A percentile compares a stretch with the other conserved stretches of the same genome.
phyloP scores from a whole-genome alignment of 2,113 vertebrate species.

The Coptodon rendalli region DNA sequence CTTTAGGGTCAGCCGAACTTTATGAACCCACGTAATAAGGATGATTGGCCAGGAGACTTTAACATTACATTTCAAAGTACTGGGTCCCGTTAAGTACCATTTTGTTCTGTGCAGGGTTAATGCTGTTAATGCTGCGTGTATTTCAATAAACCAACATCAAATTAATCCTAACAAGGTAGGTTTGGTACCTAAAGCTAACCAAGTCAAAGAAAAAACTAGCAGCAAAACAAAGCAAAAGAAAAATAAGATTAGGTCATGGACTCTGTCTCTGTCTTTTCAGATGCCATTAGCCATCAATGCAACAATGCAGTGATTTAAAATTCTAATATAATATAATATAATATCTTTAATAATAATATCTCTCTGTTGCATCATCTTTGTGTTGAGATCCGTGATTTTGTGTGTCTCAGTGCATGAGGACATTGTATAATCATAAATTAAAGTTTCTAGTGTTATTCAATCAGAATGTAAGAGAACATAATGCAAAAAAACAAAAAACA shows the following conservation, averaged over 20 bases:
- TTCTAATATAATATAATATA: no score
- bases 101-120: not conserved
- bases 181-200: not conserved
- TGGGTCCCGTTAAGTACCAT: not conserved
- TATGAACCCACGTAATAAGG: not conserved
- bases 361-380: not conserved
- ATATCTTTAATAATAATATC: not conserved
- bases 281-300: not conserved
- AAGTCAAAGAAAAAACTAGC: not conserved
- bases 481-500: not conserved
- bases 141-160: not conserved
- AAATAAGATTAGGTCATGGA: not conserved
- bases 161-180: not conserved
- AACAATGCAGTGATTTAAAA: not conserved
- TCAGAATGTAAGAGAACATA: not conserved
- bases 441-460: not conserved
- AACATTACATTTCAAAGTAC: not conserved
- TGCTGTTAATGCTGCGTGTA: not conserved
- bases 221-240: not conserved
- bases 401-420: not conserved
- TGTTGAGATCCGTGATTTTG: not conserved
- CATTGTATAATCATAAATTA: not conserved
- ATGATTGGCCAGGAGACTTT: not conserved
- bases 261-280: constrained; percentile 20
- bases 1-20: not conserved